A percentile compares a stretch with the other conserved stretches of the same genome.
These are phyloP conservation scores for Liopterus haemorrhoidalis DNA, from an alignment of 2,888 invertebrate genomes.

Conservation along the genomic window DNA sequence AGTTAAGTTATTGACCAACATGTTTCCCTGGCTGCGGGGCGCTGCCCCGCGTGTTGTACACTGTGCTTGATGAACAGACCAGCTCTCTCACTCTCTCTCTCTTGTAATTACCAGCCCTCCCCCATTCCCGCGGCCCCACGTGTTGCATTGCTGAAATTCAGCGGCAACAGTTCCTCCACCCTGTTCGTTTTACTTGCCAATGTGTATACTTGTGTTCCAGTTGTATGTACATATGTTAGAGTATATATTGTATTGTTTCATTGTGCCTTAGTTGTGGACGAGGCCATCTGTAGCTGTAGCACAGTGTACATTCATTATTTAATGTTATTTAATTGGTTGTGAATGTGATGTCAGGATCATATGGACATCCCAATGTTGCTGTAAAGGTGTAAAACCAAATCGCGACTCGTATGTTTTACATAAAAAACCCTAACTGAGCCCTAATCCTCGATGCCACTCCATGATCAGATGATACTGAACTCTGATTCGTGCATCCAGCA, in stretches of 20 bases:
- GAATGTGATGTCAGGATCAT: conserved; percentile 23
- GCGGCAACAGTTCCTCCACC: too few species aligned
- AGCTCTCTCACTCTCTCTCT: conserved; percentile 11
- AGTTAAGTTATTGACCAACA: conserved; percentile 23
- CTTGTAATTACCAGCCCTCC: conserved; percentile 4
- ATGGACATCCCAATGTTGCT: conserved; percentile 22
- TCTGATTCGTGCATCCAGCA: too few species aligned
- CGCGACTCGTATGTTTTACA: too few species aligned
- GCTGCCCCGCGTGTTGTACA: conserved; percentile 13
- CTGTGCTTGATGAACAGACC: conserved; percentile 18
- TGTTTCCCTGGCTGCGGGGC: conserved; percentile 16
- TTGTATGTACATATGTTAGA: too few species aligned
- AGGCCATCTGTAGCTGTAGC: conserved; percentile 15
- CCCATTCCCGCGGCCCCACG: too few species aligned
- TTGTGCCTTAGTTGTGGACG: conserved; percentile 23
- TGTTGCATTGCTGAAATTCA: too few species aligned
- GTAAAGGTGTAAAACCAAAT: too few species aligned
- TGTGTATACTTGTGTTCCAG: too few species aligned
- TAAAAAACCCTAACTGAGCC: too few species aligned
- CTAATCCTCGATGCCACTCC: too few species aligned
- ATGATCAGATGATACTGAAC: too few species aligned
- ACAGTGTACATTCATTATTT: conserved; percentile 23
- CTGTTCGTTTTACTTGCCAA: too few species aligned
- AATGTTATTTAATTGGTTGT: conserved; percentile 23
- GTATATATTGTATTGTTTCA: conserved; percentile 13